Evolutionary conservation across 2,113 vertebrate genomes (phyloP), one percentile per base, ranked within the genome.

Genomic region (Macquaria australasica): DNA sequence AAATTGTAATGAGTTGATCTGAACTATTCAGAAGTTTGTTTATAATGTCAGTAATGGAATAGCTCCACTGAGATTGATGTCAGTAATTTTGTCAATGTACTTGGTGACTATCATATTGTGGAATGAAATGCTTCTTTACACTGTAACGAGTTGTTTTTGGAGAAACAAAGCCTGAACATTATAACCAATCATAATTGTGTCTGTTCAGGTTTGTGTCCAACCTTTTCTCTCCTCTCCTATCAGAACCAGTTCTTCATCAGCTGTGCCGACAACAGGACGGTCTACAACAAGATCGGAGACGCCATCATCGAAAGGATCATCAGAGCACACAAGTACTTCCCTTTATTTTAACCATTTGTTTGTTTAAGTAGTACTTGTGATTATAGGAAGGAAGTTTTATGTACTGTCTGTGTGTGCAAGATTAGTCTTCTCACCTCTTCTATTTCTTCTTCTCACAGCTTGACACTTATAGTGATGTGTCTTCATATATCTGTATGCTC

Each of bases 241-340:
- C 87, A 99, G 98, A 99, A 99, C 94, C 98, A 99, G 93, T 99
- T 99, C 93, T 99, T 99, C 87, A 99, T 99, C 93, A 99, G 98
- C 89, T 99, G 98, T 18, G 95, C 98, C 0, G 97, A 99, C 93
- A 97, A 97, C 94, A 97, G 94, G 88, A 95, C 92, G 11, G 97
- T 99, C 63, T 97, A 96, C 93, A 99, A 99, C 95, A 97, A 96
- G 95, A 95, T 99, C 0, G 98, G 98, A 0, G 97, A 99, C 34
- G 95, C 98, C 1, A 98, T 99, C 82, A 97, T 97, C 20, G 96
- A 96, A 81, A 96, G 98, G 87, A 98, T 99, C 91, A 96, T 99
- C 80, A 97, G 96, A 91, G 98, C 98, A n/a, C 94, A 98, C 96
- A 98, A 97, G 98, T 99, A 96, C 73, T 51, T 72, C 25, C 34